phyloP scores from a whole-genome alignment of 2,113 vertebrate genomes.

The Conger conger region DNA sequence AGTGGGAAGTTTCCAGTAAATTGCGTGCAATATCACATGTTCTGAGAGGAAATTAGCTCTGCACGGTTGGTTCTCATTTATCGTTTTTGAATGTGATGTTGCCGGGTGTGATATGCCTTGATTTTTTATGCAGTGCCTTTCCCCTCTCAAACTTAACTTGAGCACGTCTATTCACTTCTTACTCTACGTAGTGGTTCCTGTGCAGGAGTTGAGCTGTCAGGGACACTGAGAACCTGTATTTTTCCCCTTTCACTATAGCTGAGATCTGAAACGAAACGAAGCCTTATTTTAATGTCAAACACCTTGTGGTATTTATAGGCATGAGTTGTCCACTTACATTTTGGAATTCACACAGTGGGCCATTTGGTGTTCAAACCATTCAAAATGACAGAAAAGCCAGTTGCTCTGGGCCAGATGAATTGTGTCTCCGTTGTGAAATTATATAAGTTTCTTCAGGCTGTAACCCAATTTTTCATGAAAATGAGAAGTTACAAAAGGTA shows the following conservation, averaged over 20 bases:
- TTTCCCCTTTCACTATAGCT: not conserved
- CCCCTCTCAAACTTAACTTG: not conserved
- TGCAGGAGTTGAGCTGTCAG: not conserved
- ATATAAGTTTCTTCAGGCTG: not conserved
- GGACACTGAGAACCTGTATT: not conserved
- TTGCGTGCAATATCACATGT: not conserved
- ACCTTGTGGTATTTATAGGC: not conserved
- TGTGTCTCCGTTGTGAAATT: not conserved
- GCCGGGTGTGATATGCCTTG: not conserved
- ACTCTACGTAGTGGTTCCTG: not conserved
- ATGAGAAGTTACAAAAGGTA: not conserved
- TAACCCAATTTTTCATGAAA: not conserved
- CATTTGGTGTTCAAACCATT: not conserved
- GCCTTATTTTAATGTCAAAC: not conserved
- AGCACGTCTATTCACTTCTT: not conserved
- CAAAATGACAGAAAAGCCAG: not conserved
- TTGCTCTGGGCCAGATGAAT: not conserved
- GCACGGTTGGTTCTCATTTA: not conserved
- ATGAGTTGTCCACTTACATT: not conserved
- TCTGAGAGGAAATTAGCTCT: not conserved
- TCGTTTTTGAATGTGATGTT: not conserved
- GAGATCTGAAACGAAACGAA: not conserved
- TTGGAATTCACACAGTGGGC: not conserved
- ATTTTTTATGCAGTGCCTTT: not conserved
- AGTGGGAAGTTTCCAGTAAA: not conserved